Conservation (phyloP, 2,113 vertebrate species). For the Pedionomus torquatus region DNA sequence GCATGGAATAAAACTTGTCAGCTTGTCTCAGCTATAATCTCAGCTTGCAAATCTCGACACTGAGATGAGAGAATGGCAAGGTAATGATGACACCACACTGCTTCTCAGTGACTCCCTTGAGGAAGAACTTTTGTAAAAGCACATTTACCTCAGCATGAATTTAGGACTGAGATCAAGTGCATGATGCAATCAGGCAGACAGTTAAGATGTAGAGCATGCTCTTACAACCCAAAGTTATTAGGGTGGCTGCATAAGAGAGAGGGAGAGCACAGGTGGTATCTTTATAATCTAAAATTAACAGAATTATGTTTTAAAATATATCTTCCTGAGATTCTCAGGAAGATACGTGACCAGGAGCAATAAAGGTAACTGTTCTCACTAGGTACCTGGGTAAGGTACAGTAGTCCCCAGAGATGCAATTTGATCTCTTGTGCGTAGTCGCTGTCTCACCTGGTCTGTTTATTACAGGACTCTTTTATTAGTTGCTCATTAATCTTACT, state of each 20-base stretch:
- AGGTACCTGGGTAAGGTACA: neutral
- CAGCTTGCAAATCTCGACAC: neutral
- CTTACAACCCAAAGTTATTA: neutral
- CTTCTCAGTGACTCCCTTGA: neutral
- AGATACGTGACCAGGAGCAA: neutral
- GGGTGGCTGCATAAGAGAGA: neutral
- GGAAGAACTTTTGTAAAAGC: neutral
- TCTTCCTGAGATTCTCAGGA: neutral
- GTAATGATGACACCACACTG: neutral
- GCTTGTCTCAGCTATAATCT: constrained; percentile 19
- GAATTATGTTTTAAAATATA: neutral
- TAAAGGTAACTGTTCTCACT: constrained; percentile 34
- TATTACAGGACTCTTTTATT: constrained; percentile 77
- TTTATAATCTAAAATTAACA: constrained; percentile 10
- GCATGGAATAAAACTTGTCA: neutral
- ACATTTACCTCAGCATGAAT: neutral
- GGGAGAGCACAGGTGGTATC: neutral
- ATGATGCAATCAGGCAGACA: neutral
- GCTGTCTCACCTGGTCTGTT: constrained; percentile 68
- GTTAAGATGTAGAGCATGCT: neutral
- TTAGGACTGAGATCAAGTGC: neutral
- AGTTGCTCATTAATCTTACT: constrained; percentile 75
- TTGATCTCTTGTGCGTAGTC: constrained; percentile 72
- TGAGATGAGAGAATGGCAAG: neutral
- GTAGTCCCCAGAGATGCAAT: constrained; percentile 63